Base-by-base conservation (phyloP, 1,140 invertebrate genomes). In the Centruroides vittatus region DNA sequence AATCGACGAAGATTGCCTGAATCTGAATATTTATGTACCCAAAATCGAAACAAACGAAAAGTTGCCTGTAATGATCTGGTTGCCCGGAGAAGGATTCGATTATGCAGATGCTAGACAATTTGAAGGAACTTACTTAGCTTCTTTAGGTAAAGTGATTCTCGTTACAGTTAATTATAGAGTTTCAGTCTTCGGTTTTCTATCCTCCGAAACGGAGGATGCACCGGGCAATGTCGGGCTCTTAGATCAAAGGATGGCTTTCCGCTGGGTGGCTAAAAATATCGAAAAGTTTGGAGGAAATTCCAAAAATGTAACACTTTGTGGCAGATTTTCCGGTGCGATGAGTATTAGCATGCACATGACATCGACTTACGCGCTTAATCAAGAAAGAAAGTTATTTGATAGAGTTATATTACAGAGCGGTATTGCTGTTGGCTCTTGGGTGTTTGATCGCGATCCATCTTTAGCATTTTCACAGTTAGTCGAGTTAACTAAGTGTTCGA, bases 171-270 rank as follows among this genome's bases (percentile, higher is more conserved):
- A 74, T 52, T 75, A 76, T 63, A 62, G 74, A 34, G 61, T 74
- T 12, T 70, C 69, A 60, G 66, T 70, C 81, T 84, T 97, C 65
- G 93, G 93, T n/a, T 98, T 94, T 74, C 84, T 96, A 67, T 86
- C 86, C 35, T 84, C 90, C 8, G 9, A 35, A 10, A 57, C 52
- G 66, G 81, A 82, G 5, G 85, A 89, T 70, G 84, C 87, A 2
- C 83, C 89, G 0, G 93, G 93, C 11, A 98, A 98, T 74, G 89
- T 83, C 67, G 94, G 93, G 0, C 74, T 97, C 66, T 81, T 89
- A 75, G 93, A 97, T 70, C 93, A 95, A 77, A 80, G 89, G 48
- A 85, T 90, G 6, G 88, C 90, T 0, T 72, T 94, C 36, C 80
- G 82, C 65, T 93, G 88, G 88, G 81, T 96, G 0, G 83, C 87